Base-by-base conservation (phyloP, 2,797 vertebrate genomes). In the Anguilla obscura region DNA sequence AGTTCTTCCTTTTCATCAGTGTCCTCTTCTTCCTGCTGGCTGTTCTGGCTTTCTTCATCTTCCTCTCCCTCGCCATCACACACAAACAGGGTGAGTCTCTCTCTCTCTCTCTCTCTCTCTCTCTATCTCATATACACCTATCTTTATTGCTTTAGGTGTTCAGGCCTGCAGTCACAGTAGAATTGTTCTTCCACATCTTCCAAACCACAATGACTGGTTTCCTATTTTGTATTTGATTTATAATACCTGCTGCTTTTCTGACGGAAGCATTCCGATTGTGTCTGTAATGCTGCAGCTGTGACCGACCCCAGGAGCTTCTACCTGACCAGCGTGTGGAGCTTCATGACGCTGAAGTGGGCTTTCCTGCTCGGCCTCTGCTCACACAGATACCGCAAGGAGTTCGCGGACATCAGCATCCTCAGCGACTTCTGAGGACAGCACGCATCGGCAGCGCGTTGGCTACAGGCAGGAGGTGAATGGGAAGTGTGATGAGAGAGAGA, bases 361-460 rank as follows among this genome's bases (percentile, higher is more conserved):
- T 95, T 96, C 90, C 92, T 99, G 90, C 97, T 99, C 9, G 82
- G 95, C n/a, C 89, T 98, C 36, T 95, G 96, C 0, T 93, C 98
- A 0, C 93, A 96, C 91, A 97, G 97, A 30, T 99, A 99, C 94
- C 95, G 96, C 83, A 96, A 96, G 1, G 98, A 99, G 93, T 99
- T 99, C 0, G 97, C 97, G 0, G 98, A 99, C 94, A 97, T 99
- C 95, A 97, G 97, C 86, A 99, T 99, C 95, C 98, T 99, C 93
- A 98, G 97, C 88, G 97, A 99, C 94, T 99, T 99, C 95, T 99
- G 91, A 97, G 54, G 69, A 12, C 6, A 14, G 52, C 16, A 7
- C 24, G 52, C 48, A 0, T 6, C 60, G 21, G 48, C 45, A 12
- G 8, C 27, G 58, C 14, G 63, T 86, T 71, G 0, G 10, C 50